phyloP scores from a whole-genome alignment of 2,113 vertebrate genomes.

The Sminthopsis crassicaudata region DNA sequence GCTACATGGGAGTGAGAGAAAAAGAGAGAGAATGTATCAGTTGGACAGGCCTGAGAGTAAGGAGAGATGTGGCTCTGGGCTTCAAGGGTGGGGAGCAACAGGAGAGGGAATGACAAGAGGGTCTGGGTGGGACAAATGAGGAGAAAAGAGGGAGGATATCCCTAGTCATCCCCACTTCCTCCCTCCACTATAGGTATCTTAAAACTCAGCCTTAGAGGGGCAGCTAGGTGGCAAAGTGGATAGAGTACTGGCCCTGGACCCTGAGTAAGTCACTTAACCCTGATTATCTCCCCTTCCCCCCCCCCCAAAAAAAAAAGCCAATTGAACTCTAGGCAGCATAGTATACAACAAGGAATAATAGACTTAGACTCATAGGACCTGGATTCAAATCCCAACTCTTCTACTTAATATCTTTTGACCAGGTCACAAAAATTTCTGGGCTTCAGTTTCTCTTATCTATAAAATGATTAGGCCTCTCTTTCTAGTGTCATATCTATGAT shows the following conservation, averaged over 20 bases:
- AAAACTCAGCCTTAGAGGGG: not conserved
- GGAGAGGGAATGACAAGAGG: not conserved
- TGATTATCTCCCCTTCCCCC: too few relatives aligned
- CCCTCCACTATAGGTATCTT: not conserved
- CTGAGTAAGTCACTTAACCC: too few relatives aligned
- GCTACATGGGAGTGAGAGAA: slow-evolving; percentile 58
- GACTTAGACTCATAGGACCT: not conserved
- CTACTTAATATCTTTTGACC: not conserved
- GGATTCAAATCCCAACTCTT: not conserved
- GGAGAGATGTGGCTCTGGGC: not conserved
- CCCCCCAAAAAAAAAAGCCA: too few relatives aligned
- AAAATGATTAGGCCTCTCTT: not conserved
- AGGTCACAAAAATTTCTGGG: not conserved
- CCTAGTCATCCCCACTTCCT: not conserved
- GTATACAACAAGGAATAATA: not conserved
- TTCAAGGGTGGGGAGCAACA: not conserved
- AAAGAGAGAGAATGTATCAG: slow-evolving; percentile 38
- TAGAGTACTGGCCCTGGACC: too few relatives aligned
- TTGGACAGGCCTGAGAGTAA: not conserved
- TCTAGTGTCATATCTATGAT: not conserved
- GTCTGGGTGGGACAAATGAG: not conserved
- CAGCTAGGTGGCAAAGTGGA: too few relatives aligned
- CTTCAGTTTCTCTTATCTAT: not conserved
- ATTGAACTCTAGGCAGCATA: not conserved
- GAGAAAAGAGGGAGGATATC: not conserved